Base-by-base conservation (phyloP, 2,888 invertebrate species). In the Eupeodes latifasciatus region DNA sequence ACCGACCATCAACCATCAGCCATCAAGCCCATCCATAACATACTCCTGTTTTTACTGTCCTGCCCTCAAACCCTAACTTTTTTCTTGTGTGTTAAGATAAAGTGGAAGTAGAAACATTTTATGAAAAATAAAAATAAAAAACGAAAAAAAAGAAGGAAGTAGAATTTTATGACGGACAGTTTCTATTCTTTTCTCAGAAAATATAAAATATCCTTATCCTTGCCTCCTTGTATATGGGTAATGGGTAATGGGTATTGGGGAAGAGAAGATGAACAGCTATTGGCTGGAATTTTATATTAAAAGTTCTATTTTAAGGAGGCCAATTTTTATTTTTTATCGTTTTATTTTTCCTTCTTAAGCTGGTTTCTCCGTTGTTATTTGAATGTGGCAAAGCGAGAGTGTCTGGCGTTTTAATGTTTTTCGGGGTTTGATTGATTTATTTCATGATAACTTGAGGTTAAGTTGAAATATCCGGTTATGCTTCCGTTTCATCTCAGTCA, bases 341-440 rank as follows among this genome's bases (percentile, higher is more conserved):
- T 19, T 19, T 19, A 19, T 44, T 14, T 19, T 34, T 34, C 44
- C 57, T 14, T n/a, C 14, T 51, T 40, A 40, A 40, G 5, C 27
- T 14, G 11, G 14, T 55, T 57, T n/a, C n/a, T 64, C 12, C 62
- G 53, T 44, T n/a, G 40, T 51, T 59, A 27, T 67, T 49, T 71
- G 62, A 72, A 62, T 49, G 55, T 27, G 19, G 53, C n/a, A 19
- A 61, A 62, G 34, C 40, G 27, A 62, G 34, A 62, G 57, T 76
- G 78, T 59, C 71, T 76, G 66, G 36, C 11, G 11, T 51, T 47
- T n/a, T 11, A 74, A 66, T 40, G 14, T 59, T 71, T 84, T 64
- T 84, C 12, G 47, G 57, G 53, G 66, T 75, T 84, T 87, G 80
- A 87, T 84, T 84, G 84, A 87, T 87, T 87, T 84, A 84, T 80